Evolutionary conservation across 2,888 invertebrate genomes (phyloP).

Genomic region (Cerastoderma edule): DNA sequence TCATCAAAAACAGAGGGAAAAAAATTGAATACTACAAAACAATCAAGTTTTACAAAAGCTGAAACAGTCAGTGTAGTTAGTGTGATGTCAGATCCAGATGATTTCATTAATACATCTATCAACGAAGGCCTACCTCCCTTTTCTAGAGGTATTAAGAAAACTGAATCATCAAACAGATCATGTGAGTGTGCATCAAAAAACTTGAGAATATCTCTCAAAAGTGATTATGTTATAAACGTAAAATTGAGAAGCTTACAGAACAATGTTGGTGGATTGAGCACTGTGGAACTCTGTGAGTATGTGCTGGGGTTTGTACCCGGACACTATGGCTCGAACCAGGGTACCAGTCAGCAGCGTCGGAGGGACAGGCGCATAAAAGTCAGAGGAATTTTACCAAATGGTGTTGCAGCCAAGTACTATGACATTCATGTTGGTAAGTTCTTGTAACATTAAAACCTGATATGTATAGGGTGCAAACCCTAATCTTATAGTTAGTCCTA

Average conservation of each 20-base stretch:
- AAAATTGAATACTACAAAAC: too few relatives aligned
- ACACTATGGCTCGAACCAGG: constrained; percentile 46
- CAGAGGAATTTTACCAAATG: constrained; percentile 63
- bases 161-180: neutral
- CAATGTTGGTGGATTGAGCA: constrained; percentile 19
- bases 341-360: constrained; percentile 30
- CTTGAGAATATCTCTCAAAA: neutral
- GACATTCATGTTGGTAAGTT: constrained; percentile 67
- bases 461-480: too few relatives aligned
- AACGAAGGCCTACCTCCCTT: constrained; percentile 3
- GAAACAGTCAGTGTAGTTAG: neutral
- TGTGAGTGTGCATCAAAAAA: constrained; percentile 43
- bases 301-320: constrained; percentile 56
- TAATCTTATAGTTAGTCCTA: too few relatives aligned
- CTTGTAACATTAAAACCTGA: too few relatives aligned
- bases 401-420: constrained; percentile 60
- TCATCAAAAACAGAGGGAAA: too few relatives aligned
- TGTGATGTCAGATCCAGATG: constrained; percentile 14
- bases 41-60: neutral
- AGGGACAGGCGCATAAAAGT: constrained; percentile 54
- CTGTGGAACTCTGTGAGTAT: constrained; percentile 53
- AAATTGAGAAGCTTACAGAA: constrained; percentile 33
- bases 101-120: constrained; percentile 8
- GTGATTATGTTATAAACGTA: constrained; percentile 30
- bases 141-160: neutral